Evolutionary conservation across 1,140 invertebrate genomes (phyloP).

Genomic region (Neodiprion pinetum): DNA sequence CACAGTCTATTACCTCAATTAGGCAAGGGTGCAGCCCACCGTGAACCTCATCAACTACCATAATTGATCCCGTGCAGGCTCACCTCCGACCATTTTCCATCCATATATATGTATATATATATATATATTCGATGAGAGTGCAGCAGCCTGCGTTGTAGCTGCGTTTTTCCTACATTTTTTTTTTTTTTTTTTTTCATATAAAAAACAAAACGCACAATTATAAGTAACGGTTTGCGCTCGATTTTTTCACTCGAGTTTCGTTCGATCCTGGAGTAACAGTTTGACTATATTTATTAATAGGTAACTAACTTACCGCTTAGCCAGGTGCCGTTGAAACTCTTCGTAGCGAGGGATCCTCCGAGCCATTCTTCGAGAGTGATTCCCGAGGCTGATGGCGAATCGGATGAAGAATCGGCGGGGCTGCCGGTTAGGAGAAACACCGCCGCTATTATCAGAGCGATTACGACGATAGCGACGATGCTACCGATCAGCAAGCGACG

Average conservation of each 20-base stretch:
- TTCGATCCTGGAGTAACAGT: no score
- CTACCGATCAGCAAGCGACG: slow-evolving; percentile 49
- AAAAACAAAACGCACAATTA: not conserved
- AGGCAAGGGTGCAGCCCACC: slow-evolving; percentile 42
- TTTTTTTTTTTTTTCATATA: slow-evolving; percentile 1
- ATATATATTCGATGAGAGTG: no score
- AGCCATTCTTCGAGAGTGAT: slow-evolving; percentile 58
- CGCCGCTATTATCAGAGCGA: slow-evolving; percentile 51
- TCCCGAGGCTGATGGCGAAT: slow-evolving; percentile 37
- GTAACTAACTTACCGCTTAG: slow-evolving; percentile 51
- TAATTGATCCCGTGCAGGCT: slow-evolving; percentile 41
- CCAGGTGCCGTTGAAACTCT: slow-evolving; percentile 61
- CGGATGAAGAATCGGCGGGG: slow-evolving; percentile 36
- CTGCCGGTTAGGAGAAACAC: slow-evolving; percentile 50
- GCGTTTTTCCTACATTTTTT: slow-evolving; percentile 19
- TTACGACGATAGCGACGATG: slow-evolving; percentile 44
- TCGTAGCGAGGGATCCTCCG: slow-evolving; percentile 51
- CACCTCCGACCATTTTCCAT: not conserved
- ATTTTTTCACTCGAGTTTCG: no score
- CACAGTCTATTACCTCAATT: slow-evolving; percentile 48
- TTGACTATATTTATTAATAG: no score
- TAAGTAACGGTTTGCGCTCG: no score
- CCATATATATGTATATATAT: no score
- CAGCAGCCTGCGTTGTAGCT: slow-evolving; percentile 26
- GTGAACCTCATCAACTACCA: slow-evolving; percentile 55